These are phyloP conservation scores for Manis javanica DNA, from an alignment of 2,797 vertebrate genomes.

Conservation along the genomic window DNA sequence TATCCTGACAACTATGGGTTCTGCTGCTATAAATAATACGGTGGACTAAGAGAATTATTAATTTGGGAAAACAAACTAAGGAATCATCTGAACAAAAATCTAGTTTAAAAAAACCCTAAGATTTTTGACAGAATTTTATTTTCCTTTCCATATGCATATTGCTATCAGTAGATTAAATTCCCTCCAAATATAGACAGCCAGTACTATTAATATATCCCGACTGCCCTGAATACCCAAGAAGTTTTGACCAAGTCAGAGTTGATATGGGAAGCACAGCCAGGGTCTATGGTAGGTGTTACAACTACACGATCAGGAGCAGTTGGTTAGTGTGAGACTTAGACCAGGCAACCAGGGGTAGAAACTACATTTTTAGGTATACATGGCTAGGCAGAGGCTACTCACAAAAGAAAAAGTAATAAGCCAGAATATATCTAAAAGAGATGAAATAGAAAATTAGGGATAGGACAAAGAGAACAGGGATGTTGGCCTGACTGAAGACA, in stretches of 20 bases:
- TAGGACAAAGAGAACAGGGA: background rate
- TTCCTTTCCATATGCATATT: background rate
- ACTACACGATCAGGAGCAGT: background rate
- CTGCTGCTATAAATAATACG: background rate
- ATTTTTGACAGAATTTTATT: background rate
- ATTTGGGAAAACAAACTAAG: background rate
- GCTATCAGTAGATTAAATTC: background rate
- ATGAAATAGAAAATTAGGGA: background rate
- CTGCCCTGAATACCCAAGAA: background rate
- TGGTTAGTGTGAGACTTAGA: background rate
- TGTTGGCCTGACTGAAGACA: background rate
- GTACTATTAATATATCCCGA: background rate
- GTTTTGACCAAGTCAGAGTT: background rate
- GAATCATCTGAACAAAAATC: conserved; percentile 6
- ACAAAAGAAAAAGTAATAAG: background rate
- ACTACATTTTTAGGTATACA: background rate
- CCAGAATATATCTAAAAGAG: background rate
- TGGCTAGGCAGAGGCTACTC: background rate
- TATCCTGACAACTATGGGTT: background rate
- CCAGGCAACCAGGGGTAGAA: background rate
- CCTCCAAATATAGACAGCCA: background rate
- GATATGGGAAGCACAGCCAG: background rate
- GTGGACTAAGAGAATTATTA: background rate
- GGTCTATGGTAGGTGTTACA: background rate
- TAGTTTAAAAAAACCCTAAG: background rate